Evolutionary conservation across 2,113 vertebrate species (phyloP), one percentile per base, ranked within the genome.

Genomic region (Actenoides hombroni): DNA sequence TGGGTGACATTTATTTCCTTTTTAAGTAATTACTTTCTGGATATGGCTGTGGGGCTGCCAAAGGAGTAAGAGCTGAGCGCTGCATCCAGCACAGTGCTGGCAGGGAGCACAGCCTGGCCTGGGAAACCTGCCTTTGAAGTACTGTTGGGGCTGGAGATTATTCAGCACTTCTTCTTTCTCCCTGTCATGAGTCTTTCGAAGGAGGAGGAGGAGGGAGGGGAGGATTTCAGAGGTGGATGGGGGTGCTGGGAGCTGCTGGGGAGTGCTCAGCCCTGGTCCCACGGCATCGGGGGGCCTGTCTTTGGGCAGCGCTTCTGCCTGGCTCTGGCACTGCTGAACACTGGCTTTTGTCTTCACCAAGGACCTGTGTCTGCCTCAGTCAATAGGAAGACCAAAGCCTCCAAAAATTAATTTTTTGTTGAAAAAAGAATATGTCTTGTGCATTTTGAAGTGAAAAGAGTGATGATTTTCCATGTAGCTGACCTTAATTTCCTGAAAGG

Each of bases 1-100:
- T 9, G 86, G 83, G 90, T 91, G 91, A 96, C 92, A 91, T 95
- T 96, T 96, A 87, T 95, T 97, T 96, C 95, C 96, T 97, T 96
- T 97, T 96, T 94, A 96, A 96, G 95, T 96, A 95, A 94, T 92
- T 96, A 48, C 68, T 92, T 88, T 96, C 93, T 97, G 90, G 86
- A 57, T 84, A 23, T 0, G 5, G 60, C 61, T 16, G 56, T n/a
- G 88, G 83, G 77, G 69, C 88, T 96, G 94, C 95, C 90, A 93
- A 71, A 81, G 69, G n/a, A 91, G 77, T 26, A 29, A 44, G 95
- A 93, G 95, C 60, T 1, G 42, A 86, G 94, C 0, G 3, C 17
- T 0, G 5, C 82, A 70, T 92, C 68, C 92, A 93, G 82, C 77
- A 6, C 12, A 0, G 87, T 2, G 3, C 92, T 75, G 75, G 64